phyloP scores from a whole-genome alignment of 1,140 invertebrate species.

The Aphis craccivora region DNA sequence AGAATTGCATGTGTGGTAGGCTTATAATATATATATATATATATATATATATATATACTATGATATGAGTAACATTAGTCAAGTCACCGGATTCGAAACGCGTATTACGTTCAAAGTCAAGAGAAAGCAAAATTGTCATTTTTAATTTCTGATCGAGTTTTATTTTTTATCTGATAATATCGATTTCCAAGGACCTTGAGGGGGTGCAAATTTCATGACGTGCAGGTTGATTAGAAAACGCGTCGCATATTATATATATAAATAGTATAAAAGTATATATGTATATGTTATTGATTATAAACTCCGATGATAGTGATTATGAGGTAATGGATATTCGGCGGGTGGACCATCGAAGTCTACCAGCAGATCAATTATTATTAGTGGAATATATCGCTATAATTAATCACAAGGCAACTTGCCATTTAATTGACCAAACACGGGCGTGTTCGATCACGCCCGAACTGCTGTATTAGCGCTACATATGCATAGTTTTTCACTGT shows the following conservation, averaged over 20 bases:
- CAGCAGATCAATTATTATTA: constrained; percentile 2
- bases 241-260: not conserved
- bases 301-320: not conserved
- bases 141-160: constrained; percentile 37
- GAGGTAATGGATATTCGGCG: not conserved
- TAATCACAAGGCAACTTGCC: constrained; percentile 35
- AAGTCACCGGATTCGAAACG: not conserved
- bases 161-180: not conserved
- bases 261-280: not conserved
- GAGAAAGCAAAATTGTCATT: constrained; percentile 47
- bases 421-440: constrained; percentile 49
- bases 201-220: not conserved
- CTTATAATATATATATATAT: not conserved
- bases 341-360: not conserved
- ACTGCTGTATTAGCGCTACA: not conserved
- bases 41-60: not conserved
- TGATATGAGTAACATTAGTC: not conserved
- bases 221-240: not conserved
- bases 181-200: not conserved
- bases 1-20: not conserved
- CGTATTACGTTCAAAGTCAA: not conserved
- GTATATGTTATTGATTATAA: constrained; percentile 14
- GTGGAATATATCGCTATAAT: constrained; percentile 25
- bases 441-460: constrained; percentile 39
- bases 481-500: constrained; percentile 1